Conservation (phyloP, 1,140 invertebrate genomes). For the Sipha flava region DNA sequence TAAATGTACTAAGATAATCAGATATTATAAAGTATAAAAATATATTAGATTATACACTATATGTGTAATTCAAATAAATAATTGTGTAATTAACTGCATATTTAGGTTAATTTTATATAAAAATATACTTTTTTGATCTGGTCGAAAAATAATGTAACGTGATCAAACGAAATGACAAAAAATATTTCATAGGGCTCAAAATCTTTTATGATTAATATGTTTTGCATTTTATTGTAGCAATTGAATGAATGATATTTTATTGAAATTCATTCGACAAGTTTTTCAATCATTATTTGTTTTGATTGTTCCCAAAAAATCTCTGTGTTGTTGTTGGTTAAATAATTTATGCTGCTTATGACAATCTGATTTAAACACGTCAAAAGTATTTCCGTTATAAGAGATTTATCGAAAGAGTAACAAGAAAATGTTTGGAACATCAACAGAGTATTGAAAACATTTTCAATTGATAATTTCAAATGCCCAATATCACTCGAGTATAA, state of each 20-base stretch:
- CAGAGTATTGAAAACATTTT: background rate
- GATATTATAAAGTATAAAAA: too few species aligned
- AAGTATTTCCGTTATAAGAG: background rate
- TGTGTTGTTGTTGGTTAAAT: background rate
- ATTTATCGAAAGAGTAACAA: background rate
- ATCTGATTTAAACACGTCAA: background rate
- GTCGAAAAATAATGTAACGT: background rate
- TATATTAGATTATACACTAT: too few species aligned
- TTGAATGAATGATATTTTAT: background rate
- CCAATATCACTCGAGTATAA: background rate
- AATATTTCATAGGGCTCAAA: background rate
- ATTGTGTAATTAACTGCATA: too few species aligned
- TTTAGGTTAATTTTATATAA: too few species aligned
- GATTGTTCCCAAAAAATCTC: background rate
- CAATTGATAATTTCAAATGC: background rate
- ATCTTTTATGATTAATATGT: background rate
- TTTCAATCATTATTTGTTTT: background rate
- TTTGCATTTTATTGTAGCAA: background rate
- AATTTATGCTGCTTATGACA: background rate
- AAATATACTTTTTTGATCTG: background rate
- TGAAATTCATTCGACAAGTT: background rate
- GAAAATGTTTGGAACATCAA: background rate
- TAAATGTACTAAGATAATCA: background rate
- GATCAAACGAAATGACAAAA: background rate
- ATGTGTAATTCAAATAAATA: too few species aligned